Evolutionary conservation across 2,888 invertebrate species (phyloP), one percentile per base, ranked within the genome.

Genomic region (Syrphus vitripennis): DNA sequence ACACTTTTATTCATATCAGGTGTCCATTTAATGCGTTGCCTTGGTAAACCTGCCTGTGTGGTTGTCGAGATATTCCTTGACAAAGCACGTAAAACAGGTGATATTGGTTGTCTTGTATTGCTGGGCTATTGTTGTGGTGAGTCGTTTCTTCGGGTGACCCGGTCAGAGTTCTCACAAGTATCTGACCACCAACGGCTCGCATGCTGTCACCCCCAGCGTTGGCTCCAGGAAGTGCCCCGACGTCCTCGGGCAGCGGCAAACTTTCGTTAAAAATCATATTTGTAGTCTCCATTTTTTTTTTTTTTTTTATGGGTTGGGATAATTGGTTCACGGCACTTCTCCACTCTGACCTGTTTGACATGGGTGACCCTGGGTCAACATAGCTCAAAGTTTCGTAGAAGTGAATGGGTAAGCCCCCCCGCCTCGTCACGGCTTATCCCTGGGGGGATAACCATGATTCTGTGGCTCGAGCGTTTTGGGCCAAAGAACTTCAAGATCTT

Each of bases 201-300:
- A 61, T 61, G 14, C 40, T 61, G 61, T 61, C 61, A 61, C 61
- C 40, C 61, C 61, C 61, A 61, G 61, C 61, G 40, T 24, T 61
- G 40, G 40, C 40, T 40, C 24, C 61, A 40, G 40, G 61, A 26
- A 14, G 61, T 61, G 61, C 61, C 61, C 40, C 61, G 57, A 29
- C 37, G 37, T 14, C 37, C 37, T 34, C 34, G 0, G 34, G 34
- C 10, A 34, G 34, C 34, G 34, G 34, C 34, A 34, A 9, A 9
- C 7, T 34, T 34, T 34, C 34, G 3, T 9, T 9, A 6, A 10
- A 9, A 34, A 9, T 34, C 9, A 9, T 10, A 10, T 34, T 34
- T 34, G 6, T 6, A 9, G 34, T 34, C 34, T 34, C 34, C 34
- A 34, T 34, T 34, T 34, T 9, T 10, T 6, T 34, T 34, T 3